Conservation (phyloP, 1,140 invertebrate genomes). For the Ditylenchus dipsaci region DNA sequence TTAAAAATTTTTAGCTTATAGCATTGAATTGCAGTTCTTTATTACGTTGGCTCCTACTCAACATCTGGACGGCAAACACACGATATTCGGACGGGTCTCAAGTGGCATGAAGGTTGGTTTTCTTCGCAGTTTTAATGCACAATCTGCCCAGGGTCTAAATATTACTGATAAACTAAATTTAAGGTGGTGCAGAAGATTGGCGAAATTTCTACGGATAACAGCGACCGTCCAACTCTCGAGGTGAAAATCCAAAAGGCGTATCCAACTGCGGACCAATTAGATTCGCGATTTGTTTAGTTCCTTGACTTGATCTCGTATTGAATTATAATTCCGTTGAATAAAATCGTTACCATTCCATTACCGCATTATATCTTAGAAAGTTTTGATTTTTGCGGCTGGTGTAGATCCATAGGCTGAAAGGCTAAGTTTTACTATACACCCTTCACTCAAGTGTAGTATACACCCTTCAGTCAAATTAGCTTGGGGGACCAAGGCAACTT, state of each 20-base stretch:
- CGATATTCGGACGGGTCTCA: slow-evolving; percentile 76
- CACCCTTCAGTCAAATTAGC: no score
- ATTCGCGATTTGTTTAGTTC: neutral
- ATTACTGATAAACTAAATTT: neutral
- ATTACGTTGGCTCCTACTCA: slow-evolving; percentile 91
- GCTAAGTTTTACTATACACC: no score
- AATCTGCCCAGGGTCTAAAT: neutral
- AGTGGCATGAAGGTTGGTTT: slow-evolving; percentile 59
- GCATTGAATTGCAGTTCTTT: slow-evolving; percentile 72
- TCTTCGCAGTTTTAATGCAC: neutral
- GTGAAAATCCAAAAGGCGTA: slow-evolving; percentile 19
- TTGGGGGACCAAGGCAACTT: no score
- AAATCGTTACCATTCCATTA: no score
- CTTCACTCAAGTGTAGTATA: no score
- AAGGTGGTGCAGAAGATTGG: slow-evolving; percentile 19
- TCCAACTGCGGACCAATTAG: neutral
- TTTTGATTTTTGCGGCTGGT: no score
- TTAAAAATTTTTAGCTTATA: no score
- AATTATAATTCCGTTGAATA: no score
- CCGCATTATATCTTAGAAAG: no score
- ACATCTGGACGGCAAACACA: slow-evolving; percentile 94
- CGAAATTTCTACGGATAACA: slow-evolving; percentile 18
- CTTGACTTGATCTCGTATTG: no score
- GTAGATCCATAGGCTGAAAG: no score
- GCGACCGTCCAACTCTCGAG: slow-evolving; percentile 13